Conservation (phyloP, 2,888 invertebrate genomes). For the Pollenia amentaria region DNA sequence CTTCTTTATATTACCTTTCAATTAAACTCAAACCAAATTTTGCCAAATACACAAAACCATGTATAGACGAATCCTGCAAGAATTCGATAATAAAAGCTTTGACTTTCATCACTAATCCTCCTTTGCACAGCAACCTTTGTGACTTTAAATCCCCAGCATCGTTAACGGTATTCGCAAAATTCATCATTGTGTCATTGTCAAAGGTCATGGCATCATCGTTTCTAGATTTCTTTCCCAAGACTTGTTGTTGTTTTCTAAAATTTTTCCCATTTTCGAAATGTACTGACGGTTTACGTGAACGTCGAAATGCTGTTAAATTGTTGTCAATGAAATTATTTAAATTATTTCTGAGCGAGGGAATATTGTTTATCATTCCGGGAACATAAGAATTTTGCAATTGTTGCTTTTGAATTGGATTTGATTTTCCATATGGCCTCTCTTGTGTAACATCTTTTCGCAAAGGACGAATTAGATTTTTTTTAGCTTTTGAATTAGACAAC, state of each 20-base stretch:
- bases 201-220: conserved; percentile 33
- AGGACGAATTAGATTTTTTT: neutral
- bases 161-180: neutral
- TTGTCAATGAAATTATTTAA: conserved; percentile 23
- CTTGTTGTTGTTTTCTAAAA: conserved; percentile 22
- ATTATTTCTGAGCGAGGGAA: neutral
- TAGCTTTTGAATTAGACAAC: conserved; percentile 11
- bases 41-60: conserved; percentile 84
- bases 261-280: conserved; percentile 48
- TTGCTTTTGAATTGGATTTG: conserved; percentile 24
- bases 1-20: conserved; percentile 80
- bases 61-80: conserved; percentile 83
- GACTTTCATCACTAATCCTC: conserved; percentile 76
- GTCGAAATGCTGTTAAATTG: conserved; percentile 73
- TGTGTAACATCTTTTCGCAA: conserved; percentile 32
- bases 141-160: conserved; percentile 14
- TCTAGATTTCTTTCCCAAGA: conserved; percentile 40
- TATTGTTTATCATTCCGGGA: neutral
- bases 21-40: conserved; percentile 82
- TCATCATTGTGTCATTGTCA: neutral
- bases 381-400: conserved; percentile 22
- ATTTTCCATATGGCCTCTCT: conserved; percentile 34
- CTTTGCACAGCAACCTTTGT: conserved; percentile 30
- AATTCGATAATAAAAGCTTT: conserved; percentile 82
- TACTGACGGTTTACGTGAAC: conserved; percentile 74